These are phyloP conservation scores for Gobius niger DNA, from an alignment of 2,113 vertebrate genomes.

Conservation along the genomic window DNA sequence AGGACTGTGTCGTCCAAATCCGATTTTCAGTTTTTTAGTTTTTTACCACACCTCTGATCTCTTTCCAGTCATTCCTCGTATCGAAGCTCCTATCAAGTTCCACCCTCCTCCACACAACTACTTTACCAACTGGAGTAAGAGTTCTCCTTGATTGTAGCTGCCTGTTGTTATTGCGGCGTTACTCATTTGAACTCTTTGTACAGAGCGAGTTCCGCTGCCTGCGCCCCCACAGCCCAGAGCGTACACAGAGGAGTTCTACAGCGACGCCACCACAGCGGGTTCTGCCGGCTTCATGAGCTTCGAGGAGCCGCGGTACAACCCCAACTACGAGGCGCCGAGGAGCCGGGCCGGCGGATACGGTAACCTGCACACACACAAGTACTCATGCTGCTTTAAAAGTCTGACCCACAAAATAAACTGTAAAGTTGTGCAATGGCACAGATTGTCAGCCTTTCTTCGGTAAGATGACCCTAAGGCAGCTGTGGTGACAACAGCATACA, in stretches of 20 bases:
- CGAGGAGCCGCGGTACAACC: not conserved
- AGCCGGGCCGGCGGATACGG: not conserved
- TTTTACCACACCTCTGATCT: too few species aligned
- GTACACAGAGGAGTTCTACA: slow-evolving; percentile 6
- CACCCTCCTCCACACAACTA: not conserved
- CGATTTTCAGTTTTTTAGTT: too few species aligned
- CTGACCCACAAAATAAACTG: too few species aligned
- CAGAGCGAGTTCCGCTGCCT: not conserved
- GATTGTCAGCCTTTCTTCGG: too few species aligned
- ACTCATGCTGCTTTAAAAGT: too few species aligned
- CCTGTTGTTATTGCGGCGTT: too few species aligned
- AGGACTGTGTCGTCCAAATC: too few species aligned
- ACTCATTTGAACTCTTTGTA: not conserved
- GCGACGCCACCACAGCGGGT: not conserved
- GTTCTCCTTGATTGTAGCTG: not conserved
- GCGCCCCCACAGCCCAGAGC: not conserved
- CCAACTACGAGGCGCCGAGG: not conserved
- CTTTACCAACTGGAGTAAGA: not conserved
- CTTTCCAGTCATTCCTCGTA: not conserved
- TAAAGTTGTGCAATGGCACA: too few species aligned
- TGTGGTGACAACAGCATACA: too few species aligned
- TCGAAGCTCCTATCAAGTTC: not conserved
- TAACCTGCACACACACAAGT: not conserved
- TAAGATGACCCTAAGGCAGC: too few species aligned
- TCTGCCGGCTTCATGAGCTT: slow-evolving; percentile 22